Evolutionary conservation across 2,113 vertebrate genomes (phyloP).

Genomic region (Anoura caudifer): DNA sequence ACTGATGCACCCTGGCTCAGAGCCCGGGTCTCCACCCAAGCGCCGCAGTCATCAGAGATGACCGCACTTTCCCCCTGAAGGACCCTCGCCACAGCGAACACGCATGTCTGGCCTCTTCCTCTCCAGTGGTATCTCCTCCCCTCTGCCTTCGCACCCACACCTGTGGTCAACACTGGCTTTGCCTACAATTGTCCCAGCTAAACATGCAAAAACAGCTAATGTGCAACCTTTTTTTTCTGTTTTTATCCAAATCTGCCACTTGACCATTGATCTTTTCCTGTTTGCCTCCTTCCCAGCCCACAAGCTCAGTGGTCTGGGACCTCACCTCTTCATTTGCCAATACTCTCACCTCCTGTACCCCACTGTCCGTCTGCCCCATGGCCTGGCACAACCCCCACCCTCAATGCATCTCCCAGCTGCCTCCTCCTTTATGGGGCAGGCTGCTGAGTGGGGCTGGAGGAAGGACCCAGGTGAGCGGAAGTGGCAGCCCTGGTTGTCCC

Average conservation of each 20-base stretch:
- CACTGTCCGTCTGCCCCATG: too few species aligned
- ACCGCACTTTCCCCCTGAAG: too few species aligned
- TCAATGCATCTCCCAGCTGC: fast-evolving
- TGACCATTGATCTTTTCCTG: background rate
- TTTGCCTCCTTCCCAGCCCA: background rate
- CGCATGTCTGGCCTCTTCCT: background rate
- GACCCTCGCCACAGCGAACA: fast-evolving
- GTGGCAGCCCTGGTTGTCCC: background rate
- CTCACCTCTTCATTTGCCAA: background rate
- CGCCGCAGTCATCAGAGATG: background rate
- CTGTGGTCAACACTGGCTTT: background rate
- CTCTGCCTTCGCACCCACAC: background rate
- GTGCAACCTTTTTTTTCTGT: background rate
- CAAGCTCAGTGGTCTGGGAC: background rate
- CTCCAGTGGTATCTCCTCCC: background rate
- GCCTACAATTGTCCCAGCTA: background rate
- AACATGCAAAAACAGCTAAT: background rate
- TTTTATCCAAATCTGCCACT: background rate
- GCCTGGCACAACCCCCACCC: background rate
- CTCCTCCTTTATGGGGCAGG: fast-evolving
- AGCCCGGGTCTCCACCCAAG: background rate
- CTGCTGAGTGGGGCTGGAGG: background rate
- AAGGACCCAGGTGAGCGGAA: background rate
- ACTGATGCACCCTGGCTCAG: background rate
- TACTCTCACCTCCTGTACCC: background rate